Evolutionary conservation across 2,888 invertebrate genomes (phyloP).

Genomic region (Acanthococcus lagerstroemiae): DNA sequence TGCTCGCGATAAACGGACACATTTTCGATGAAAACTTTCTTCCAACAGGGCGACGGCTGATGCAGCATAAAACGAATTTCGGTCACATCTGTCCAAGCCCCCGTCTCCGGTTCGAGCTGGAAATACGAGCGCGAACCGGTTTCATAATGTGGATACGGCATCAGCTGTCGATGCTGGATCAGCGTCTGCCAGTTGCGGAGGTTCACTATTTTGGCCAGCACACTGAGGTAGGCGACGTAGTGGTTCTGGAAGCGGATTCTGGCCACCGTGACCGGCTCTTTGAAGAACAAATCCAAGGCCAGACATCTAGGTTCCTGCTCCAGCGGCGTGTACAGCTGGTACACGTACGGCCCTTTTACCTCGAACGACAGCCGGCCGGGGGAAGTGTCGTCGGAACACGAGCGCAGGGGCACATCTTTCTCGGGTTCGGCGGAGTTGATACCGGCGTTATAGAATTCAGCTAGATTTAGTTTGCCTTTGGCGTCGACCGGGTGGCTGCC

Average conservation of each 20-base stretch:
- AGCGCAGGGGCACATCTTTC: background rate
- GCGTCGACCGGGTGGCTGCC: background rate
- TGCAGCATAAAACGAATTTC: constrained; percentile 32
- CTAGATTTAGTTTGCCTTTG: constrained; percentile 15
- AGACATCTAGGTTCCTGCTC: constrained; percentile 8
- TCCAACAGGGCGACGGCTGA: constrained; percentile 33
- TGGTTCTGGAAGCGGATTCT: constrained; percentile 33
- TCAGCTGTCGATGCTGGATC: constrained; percentile 28
- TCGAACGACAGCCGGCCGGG: constrained; percentile 1
- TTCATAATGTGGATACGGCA: constrained; percentile 33
- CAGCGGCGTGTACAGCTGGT: constrained; percentile 7
- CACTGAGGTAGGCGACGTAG: constrained; percentile 30
- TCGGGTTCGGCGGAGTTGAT: background rate
- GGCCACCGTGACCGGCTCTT: constrained; percentile 17
- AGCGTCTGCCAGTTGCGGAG: constrained; percentile 22
- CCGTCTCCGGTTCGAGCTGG: constrained; percentile 15
- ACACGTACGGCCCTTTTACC: constrained; percentile 17
- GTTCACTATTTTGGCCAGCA: constrained; percentile 15
- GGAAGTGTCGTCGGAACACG: constrained; percentile 5
- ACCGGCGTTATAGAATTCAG: constrained; percentile 7
- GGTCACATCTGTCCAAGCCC: constrained; percentile 31
- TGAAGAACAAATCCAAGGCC: constrained; percentile 15
- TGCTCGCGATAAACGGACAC: constrained; percentile 28
- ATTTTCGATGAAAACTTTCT: constrained; percentile 31
- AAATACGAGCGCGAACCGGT: constrained; percentile 31